Percentiles rank a stretch among this genome's conserved stretches.
Conservation (phyloP, 2,888 invertebrate species). For the Protodeltote pygarga region DNA sequence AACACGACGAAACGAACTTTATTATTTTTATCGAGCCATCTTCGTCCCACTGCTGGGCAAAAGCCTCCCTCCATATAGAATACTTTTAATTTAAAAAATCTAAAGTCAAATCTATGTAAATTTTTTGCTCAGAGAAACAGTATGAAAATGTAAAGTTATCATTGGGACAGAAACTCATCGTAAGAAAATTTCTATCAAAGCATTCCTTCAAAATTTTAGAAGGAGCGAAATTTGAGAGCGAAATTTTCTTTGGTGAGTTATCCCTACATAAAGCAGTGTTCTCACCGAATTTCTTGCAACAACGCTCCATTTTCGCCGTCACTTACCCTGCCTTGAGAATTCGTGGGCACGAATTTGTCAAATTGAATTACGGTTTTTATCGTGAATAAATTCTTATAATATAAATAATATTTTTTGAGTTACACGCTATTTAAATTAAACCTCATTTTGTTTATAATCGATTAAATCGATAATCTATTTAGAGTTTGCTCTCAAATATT, state of each 20-base stretch:
- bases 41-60: no score
- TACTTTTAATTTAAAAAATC: slow-evolving; percentile 1
- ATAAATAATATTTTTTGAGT: slow-evolving; percentile 13
- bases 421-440: slow-evolving; percentile 20
- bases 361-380: slow-evolving; percentile 49
- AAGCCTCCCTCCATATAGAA: no score
- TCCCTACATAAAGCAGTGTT: slow-evolving; percentile 58
- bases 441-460: no score
- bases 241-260: slow-evolving; percentile 58
- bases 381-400: slow-evolving; percentile 5
- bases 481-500: no score
- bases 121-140: slow-evolving; percentile 7
- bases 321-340: slow-evolving; percentile 51
- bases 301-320: slow-evolving; percentile 55
- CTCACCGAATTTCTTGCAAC: slow-evolving; percentile 58
- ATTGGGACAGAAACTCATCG: slow-evolving; percentile 30
- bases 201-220: slow-evolving; percentile 55
- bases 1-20: no score
- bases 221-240: slow-evolving; percentile 62
- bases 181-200: slow-evolving; percentile 52
- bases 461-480: no score
- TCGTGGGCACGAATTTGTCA: slow-evolving; percentile 49
- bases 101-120: slow-evolving; percentile 24
- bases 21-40: no score
- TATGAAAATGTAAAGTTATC: slow-evolving; percentile 35